Conservation (phyloP, 2,888 invertebrate species). For the Loripinus fragilis region DNA sequence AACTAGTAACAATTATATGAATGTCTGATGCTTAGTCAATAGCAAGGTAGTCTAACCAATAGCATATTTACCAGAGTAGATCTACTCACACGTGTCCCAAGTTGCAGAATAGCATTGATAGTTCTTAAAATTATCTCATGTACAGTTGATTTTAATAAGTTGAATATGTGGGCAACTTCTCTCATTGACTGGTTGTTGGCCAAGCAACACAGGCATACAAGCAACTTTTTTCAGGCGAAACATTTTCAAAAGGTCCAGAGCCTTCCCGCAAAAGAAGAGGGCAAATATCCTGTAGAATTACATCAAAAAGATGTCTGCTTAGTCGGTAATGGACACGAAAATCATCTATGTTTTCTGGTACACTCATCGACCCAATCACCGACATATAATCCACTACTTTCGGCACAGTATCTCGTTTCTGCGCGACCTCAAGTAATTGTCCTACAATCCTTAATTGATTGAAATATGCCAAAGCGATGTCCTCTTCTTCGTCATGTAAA, state of each 20-base stretch:
- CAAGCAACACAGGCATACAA: constrained; percentile 25
- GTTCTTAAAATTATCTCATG: constrained; percentile 4
- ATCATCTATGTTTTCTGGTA: constrained; percentile 26
- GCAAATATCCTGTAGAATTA: constrained; percentile 18
- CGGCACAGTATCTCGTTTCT: not conserved
- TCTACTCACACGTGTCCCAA: constrained; percentile 12
- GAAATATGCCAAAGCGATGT: not conserved
- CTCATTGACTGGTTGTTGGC: constrained; percentile 22
- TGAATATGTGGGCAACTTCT: constrained; percentile 20
- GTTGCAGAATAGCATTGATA: not conserved
- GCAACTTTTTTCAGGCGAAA: constrained; percentile 22
- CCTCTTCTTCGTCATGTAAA: not conserved
- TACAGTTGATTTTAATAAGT: constrained; percentile 20
- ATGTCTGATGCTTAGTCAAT: too few species aligned
- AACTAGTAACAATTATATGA: too few species aligned
- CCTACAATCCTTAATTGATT: not conserved
- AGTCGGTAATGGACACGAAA: constrained; percentile 19
- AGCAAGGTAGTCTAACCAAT: too few species aligned
- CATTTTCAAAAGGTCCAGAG: not conserved
- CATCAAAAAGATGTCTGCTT: constrained; percentile 6
- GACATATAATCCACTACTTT: not conserved
- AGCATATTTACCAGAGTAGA: too few species aligned
- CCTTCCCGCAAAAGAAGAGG: not conserved
- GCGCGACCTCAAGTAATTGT: not conserved
- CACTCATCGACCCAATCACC: not conserved